A percentile compares a stretch with the other conserved stretches of the same genome.
phyloP scores from a whole-genome alignment of 1,140 invertebrate species.

The Zaprionus vittiger region DNA sequence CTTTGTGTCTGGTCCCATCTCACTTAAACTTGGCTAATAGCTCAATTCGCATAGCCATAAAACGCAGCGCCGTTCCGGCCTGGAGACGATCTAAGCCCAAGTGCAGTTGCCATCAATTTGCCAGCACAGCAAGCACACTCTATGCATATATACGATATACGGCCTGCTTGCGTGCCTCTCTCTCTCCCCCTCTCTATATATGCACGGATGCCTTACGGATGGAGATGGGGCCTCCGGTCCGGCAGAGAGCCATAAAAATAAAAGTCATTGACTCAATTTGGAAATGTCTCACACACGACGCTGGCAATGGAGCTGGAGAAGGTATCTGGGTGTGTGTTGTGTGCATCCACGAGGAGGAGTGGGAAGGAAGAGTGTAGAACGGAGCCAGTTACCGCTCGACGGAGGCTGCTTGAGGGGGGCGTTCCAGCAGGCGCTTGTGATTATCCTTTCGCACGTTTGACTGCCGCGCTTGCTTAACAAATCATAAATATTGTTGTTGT shows the following conservation, averaged over 20 bases:
- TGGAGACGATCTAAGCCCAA: constrained; percentile 1
- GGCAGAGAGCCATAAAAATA: constrained; percentile 68
- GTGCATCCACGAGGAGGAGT: background rate
- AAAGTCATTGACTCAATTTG: constrained; percentile 82
- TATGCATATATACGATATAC: constrained; percentile 16
- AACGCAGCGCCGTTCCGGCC: constrained; percentile 38
- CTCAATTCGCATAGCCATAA: constrained; percentile 72
- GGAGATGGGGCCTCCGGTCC: constrained; percentile 6
- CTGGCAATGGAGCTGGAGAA: background rate
- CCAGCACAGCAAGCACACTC: constrained; percentile 14
- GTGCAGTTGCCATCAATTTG: constrained; percentile 36
- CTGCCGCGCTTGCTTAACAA: constrained; percentile 77
- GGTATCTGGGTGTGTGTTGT: background rate
- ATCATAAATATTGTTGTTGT: constrained; percentile 75
- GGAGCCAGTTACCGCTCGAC: constrained; percentile 30
- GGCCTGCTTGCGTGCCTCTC: background rate
- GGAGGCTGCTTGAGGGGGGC: constrained; percentile 54
- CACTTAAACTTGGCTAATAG: constrained; percentile 60
- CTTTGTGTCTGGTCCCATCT: constrained; percentile 2
- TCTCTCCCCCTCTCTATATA: background rate
- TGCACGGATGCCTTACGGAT: constrained; percentile 4
- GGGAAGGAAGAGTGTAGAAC: background rate
- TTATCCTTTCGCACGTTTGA: constrained; percentile 81
- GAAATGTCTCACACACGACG: constrained; percentile 80
- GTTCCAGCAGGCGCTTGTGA: constrained; percentile 78